Evolutionary conservation across 2,113 vertebrate species (phyloP).

Genomic region (Picathartes gymnocephalus): DNA sequence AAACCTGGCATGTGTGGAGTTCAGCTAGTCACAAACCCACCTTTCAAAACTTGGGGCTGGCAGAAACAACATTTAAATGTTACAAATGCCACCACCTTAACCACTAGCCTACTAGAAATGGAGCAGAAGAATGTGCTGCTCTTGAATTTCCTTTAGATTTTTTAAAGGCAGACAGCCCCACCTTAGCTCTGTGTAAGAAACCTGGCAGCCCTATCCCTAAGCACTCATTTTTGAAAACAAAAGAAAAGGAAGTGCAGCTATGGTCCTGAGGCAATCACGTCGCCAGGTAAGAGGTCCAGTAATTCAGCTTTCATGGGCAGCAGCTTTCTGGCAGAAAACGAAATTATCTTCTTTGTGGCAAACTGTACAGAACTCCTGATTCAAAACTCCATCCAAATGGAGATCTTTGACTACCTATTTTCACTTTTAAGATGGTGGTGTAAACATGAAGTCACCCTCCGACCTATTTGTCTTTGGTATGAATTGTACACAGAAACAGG

Average conservation of each 20-base stretch:
- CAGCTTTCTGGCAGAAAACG: neutral
- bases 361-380: neutral
- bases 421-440: neutral
- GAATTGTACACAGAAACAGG: neutral
- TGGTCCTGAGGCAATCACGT: neutral
- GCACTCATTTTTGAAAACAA: neutral
- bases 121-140: slow-evolving; percentile 7
- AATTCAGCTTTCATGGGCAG: neutral
- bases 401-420: neutral
- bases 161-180: neutral
- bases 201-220: neutral
- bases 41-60: neutral
- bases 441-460: neutral
- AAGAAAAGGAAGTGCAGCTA: neutral
- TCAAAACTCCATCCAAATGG: neutral
- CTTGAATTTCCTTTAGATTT: neutral
- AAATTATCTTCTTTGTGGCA: neutral
- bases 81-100: neutral
- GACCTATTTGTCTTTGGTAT: neutral
- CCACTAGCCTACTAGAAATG: neutral
- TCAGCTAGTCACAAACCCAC: slow-evolving; percentile 19
- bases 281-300: neutral
- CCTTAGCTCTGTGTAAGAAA: neutral
- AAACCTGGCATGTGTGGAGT: neutral
- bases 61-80: slow-evolving; percentile 12